Base-by-base conservation (phyloP, 1,140 invertebrate species). In the Ruditapes philippinarum region DNA sequence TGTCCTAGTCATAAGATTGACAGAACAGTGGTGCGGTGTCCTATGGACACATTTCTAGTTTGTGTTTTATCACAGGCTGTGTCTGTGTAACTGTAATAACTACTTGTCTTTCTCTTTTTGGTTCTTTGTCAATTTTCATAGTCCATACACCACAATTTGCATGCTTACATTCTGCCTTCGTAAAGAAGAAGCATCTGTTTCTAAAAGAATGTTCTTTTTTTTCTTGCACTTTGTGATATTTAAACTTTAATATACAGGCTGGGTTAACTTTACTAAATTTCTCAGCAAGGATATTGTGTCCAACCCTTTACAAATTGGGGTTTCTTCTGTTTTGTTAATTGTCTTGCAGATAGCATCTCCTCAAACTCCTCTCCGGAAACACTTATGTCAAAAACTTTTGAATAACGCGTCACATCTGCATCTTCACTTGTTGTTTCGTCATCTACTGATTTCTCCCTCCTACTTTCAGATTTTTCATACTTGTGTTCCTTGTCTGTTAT, bases 251-350 rank as follows among this genome's bases (percentile, higher is more conserved):
- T 11, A 65, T 65, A n/a, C 60, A 65, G 9, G 60, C 60, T n/a
- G 60, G 60, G n/a, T 65, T 65, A 31, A 65, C 60, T 25, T 65
- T 65, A n/a, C 60, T 65, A 65, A 65, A 65, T 65, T 65, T 65
- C 60, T 65, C 60, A 65, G 60, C 60, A 65, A 65, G 22, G n/a
- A 65, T 65, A 65, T n/a, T 65, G 60, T 9, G 60, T 65, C 60
- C 60, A 65, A 12, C 60, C n/a, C 60, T 65, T 65, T 65, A 65
- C 60, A 65, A 65, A 65, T n/a, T 65, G 60, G 9, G n/a, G 60
- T n/a, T 65, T 65, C 31, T 65, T 25, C 22, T 9, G 22, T 65
- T 65, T 65, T 65, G 11, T n/a, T 65, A n/a, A 25, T 65, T 65
- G 22, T 11, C 31, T 65, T 9, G 22, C 7, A 65, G 60, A 31